Percentiles rank a stretch among this genome's conserved stretches.
These are phyloP conservation scores for Anabas testudineus DNA, from an alignment of 2,797 vertebrate species.

Conservation along the genomic window DNA sequence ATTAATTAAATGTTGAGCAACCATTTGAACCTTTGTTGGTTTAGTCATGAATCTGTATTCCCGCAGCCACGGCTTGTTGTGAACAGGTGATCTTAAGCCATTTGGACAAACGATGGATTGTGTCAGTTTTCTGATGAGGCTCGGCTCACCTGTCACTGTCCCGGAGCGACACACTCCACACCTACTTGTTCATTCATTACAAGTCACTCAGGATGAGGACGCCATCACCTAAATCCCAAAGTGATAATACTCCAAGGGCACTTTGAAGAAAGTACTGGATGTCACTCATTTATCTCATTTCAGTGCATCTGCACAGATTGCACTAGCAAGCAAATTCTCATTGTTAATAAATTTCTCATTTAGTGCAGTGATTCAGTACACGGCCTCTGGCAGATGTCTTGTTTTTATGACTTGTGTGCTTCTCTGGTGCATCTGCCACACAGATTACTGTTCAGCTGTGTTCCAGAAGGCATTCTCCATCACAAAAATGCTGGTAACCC, in stretches of 20 bases:
- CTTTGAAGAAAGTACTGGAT: slow-evolving; percentile 25
- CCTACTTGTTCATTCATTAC: slow-evolving; percentile 56
- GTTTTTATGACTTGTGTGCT: slow-evolving; percentile 61
- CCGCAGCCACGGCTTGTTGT: neutral
- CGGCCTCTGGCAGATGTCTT: slow-evolving; percentile 61
- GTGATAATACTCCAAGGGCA: slow-evolving; percentile 60
- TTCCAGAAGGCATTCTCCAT: slow-evolving; percentile 57
- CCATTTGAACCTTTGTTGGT: neutral
- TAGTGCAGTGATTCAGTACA: slow-evolving; percentile 55
- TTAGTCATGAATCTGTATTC: too few species aligned
- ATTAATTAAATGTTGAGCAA: neutral
- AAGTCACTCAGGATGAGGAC: slow-evolving; percentile 39
- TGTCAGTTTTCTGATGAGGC: slow-evolving; percentile 14
- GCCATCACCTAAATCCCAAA: slow-evolving; percentile 47
- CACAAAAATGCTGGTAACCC: slow-evolving; percentile 24
- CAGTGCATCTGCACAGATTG: slow-evolving; percentile 45
- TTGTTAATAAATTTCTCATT: slow-evolving; percentile 65
- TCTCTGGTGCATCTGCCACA: slow-evolving; percentile 65
- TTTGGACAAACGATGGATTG: neutral
- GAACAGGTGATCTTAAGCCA: slow-evolving; percentile 1
- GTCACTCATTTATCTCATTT: slow-evolving; percentile 50
- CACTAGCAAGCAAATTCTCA: slow-evolving; percentile 34
- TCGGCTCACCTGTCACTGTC: slow-evolving; percentile 20
- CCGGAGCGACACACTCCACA: slow-evolving; percentile 31
- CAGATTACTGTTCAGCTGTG: slow-evolving; percentile 65